Conservation (phyloP, 2,888 invertebrate species). For the Meiosimyza platycephala region DNA sequence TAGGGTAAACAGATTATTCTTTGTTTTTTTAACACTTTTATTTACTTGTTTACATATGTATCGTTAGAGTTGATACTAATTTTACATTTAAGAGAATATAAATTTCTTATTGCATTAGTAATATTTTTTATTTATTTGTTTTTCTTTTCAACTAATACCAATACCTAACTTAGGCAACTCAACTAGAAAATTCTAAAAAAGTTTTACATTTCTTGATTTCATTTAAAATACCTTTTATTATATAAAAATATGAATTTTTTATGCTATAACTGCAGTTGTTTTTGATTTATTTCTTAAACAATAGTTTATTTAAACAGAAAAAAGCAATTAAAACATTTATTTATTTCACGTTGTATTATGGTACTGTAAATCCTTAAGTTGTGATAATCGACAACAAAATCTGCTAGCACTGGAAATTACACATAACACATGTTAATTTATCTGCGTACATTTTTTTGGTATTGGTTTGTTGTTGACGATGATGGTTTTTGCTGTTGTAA, state of each 20-base stretch:
- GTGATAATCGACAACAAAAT: too few relatives aligned
- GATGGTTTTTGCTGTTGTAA: slow-evolving; percentile 51
- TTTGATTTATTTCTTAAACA: slow-evolving; percentile 5
- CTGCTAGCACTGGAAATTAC: too few relatives aligned
- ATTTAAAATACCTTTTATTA: neutral
- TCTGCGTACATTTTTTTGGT: slow-evolving; percentile 25
- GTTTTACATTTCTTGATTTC: neutral
- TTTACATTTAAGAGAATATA: too few relatives aligned
- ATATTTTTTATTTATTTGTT: slow-evolving; percentile 5
- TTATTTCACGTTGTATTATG: too few relatives aligned
- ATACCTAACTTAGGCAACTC: too few relatives aligned
- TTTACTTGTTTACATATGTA: too few relatives aligned
- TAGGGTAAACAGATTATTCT: too few relatives aligned
- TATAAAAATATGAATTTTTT: neutral
- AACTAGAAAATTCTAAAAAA: too few relatives aligned
- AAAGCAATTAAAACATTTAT: too few relatives aligned
- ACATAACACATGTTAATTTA: neutral
- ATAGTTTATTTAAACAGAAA: neutral
- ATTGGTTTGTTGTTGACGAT: slow-evolving; percentile 44
- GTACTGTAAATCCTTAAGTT: too few relatives aligned
- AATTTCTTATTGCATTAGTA: neutral
- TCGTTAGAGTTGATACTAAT: too few relatives aligned
- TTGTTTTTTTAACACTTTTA: too few relatives aligned
- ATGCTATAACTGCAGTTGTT: neutral
- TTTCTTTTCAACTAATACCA: neutral